These are phyloP conservation scores for Parnassius apollo DNA, from an alignment of 2,888 invertebrate species.

Conservation along the genomic window DNA sequence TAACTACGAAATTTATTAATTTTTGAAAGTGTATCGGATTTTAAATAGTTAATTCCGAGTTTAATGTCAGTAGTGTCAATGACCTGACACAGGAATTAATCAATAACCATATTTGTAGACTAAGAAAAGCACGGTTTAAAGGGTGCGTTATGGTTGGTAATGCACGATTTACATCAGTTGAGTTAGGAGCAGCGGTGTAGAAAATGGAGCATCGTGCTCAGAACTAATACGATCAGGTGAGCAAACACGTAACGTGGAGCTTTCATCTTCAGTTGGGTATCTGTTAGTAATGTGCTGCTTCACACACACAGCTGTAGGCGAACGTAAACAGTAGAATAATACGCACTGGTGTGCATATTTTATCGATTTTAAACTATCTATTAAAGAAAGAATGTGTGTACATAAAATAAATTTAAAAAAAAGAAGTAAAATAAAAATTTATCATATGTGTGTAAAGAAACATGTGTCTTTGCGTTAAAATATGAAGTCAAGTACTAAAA, in stretches of 20 bases:
- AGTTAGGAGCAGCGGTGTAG: conserved; percentile 67
- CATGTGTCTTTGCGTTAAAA: no score
- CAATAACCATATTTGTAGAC: conserved; percentile 43
- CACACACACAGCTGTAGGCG: conserved; percentile 34
- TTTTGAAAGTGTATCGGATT: no score
- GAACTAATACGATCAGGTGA: conserved; percentile 78
- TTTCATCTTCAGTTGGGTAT: conserved; percentile 78
- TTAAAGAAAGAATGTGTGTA: no score
- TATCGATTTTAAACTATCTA: conserved; percentile 14
- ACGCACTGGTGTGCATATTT: conserved; percentile 15
- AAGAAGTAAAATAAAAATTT: background rate
- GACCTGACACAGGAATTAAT: conserved; percentile 37
- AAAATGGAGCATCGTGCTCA: conserved; percentile 75
- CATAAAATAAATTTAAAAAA: no score
- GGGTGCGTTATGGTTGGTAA: conserved; percentile 62
- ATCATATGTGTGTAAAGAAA: background rate
- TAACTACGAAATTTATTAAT: no score
- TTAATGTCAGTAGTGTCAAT: conserved; percentile 16
- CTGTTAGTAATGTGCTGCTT: conserved; percentile 41
- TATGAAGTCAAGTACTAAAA: no score
- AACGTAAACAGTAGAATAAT: conserved; percentile 24
- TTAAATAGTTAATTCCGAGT: no score
- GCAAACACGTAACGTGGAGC: conserved; percentile 70
- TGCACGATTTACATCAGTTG: conserved; percentile 69
- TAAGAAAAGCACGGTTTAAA: conserved; percentile 59